Evolutionary conservation across 2,797 vertebrate species (phyloP), one percentile per base, ranked within the genome.

Genomic region (Syngnathus acus): DNA sequence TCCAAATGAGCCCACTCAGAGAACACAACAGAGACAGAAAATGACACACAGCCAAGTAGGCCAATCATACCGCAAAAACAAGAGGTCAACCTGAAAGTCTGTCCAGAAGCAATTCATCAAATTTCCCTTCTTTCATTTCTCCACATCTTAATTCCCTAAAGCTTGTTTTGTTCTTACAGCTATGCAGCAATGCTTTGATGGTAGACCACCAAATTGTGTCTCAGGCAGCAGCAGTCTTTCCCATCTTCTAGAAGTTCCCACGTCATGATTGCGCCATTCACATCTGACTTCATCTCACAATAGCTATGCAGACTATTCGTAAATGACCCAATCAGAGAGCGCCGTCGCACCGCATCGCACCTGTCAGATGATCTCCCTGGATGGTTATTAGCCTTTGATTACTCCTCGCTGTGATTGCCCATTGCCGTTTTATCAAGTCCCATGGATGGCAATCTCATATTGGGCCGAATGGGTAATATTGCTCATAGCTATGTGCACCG

Each of bases 1-100:
- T 89, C 82, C 80, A 67, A 68, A 51, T 70, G 70, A 75, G 83
- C 77, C 79, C 71, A 80, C 78, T 80, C 74, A 81, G 72, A 78
- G 71, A 68, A 71, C 9, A 70, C 65, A 32, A 23, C 32, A 4
- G 63, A 63, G 43, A 65, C 7, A 66, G 59, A 39, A 6, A 54
- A 64, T 69, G 45, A 71, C 39, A 8, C 43, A 2, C 51, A 63
- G 72, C 51, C 61, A 69, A 48, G 63, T 45, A 71, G 48, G 53
- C 9, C 14, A 9, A 67, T 65, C 65, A 67, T 62, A 64, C 26
- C 0, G 32, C 54, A 42, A 60, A 58, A 42, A 66, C 0, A 38
- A 39, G 16, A 53, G 16, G 37, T 21, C n/a, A 43, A 62, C 21
- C 19, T 62, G 13, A 45, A 62, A 57, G 54, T 57, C 23, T 57